Percentiles rank a stretch among this genome's conserved stretches.
Conservation (phyloP, 1,140 invertebrate genomes). For the Oncopeltus fasciatus region DNA sequence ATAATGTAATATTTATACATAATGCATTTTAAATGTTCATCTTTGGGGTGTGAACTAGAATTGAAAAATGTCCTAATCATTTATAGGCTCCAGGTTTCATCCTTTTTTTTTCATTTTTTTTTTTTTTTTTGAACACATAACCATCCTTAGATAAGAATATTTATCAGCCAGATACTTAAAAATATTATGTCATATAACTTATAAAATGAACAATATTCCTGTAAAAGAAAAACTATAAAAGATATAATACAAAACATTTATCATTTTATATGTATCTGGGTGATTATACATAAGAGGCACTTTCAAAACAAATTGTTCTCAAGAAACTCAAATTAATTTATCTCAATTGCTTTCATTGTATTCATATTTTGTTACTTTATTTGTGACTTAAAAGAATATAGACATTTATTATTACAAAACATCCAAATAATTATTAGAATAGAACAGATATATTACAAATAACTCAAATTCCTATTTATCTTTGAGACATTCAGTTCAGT, state of each 20-base stretch:
- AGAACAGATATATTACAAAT: too few relatives aligned
- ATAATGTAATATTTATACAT: slow-evolving; percentile 13
- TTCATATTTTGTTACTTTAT: too few relatives aligned
- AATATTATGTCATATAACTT: not conserved
- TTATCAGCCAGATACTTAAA: not conserved
- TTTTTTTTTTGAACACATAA: not conserved
- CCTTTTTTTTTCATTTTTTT: not conserved
- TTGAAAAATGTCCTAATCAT: slow-evolving; percentile 11
- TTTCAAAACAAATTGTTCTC: slow-evolving; percentile 1
- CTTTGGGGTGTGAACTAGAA: slow-evolving; percentile 16
- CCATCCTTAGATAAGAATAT: not conserved
- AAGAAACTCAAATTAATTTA: too few relatives aligned
- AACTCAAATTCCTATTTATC: too few relatives aligned
- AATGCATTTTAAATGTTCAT: slow-evolving; percentile 14
- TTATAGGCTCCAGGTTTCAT: not conserved
- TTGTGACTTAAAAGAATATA: too few relatives aligned
- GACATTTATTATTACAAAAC: too few relatives aligned
- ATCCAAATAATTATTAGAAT: too few relatives aligned
- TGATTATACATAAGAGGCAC: not conserved
- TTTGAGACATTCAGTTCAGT: too few relatives aligned
- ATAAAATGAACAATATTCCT: not conserved
- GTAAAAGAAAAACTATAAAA: not conserved
- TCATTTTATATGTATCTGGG: too few relatives aligned
- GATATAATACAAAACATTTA: not conserved
- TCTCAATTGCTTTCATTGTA: too few relatives aligned